A percentile compares a stretch with the other conserved stretches of the same genome.
Conservation (phyloP, 2,888 invertebrate genomes). For the Phortica magna region DNA sequence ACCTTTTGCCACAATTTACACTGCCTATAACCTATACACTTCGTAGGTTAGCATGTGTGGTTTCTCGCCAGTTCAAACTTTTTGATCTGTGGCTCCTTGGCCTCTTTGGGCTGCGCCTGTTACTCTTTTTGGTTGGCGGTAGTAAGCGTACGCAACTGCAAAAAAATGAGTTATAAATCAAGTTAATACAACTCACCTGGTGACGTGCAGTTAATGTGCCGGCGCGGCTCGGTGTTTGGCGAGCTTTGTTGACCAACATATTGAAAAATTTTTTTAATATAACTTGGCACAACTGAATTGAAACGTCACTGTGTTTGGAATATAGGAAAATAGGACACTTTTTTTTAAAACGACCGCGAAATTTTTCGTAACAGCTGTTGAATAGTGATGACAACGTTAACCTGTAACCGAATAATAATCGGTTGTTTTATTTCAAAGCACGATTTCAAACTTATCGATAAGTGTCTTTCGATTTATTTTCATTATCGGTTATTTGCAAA, state of each 20-base stretch:
- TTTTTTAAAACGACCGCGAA: neutral
- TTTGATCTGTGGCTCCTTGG: conserved; percentile 80
- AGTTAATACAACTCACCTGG: conserved; percentile 66
- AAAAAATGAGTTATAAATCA: conserved; percentile 27
- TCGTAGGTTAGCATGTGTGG: conserved; percentile 84
- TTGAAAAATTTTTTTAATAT: conserved; percentile 42
- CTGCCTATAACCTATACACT: too few relatives aligned
- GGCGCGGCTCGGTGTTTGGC: conserved; percentile 69
- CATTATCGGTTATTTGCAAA: too few relatives aligned
- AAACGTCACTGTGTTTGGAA: conserved; percentile 77
- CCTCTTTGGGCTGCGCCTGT: conserved; percentile 67
- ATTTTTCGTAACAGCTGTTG: too few relatives aligned
- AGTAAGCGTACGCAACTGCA: conserved; percentile 69
- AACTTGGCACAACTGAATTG: conserved; percentile 56
- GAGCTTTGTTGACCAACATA: conserved; percentile 75
- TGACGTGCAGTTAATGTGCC: conserved; percentile 71
- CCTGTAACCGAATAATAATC: too few relatives aligned
- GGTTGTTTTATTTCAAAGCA: too few relatives aligned
- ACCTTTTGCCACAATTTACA: too few relatives aligned
- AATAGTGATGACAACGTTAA: too few relatives aligned
- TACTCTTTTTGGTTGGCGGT: conserved; percentile 63
- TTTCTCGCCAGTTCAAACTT: conserved; percentile 89
- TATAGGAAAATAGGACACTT: conserved; percentile 34
- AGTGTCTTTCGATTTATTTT: too few relatives aligned
- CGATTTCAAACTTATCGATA: too few relatives aligned